phyloP scores from a whole-genome alignment of 2,113 vertebrate species.

The Speoplatyrhinus poulsoni region DNA sequence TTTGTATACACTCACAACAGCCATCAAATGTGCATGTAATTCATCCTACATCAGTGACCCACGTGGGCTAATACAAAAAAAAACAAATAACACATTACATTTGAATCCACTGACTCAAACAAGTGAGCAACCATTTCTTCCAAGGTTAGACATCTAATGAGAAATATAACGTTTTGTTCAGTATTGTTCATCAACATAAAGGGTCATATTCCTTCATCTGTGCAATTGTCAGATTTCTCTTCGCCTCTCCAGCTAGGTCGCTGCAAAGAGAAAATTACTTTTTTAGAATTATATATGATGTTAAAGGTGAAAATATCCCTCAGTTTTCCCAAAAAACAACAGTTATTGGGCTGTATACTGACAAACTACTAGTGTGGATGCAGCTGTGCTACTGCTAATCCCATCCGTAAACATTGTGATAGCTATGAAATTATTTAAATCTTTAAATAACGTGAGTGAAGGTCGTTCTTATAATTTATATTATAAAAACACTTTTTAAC shows the following conservation, averaged over 20 bases:
- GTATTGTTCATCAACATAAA: slow-evolving; percentile 64
- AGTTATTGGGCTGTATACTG: too few relatives aligned
- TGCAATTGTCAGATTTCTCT: slow-evolving; percentile 40
- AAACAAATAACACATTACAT: slow-evolving; percentile 53
- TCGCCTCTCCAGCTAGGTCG: slow-evolving; percentile 84
- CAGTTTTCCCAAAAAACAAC: too few relatives aligned
- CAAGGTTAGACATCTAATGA: slow-evolving; percentile 57
- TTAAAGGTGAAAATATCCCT: too few relatives aligned
- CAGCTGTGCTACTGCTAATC: too few relatives aligned
- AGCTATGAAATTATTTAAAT: too few relatives aligned
- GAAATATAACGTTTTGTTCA: slow-evolving; percentile 73
- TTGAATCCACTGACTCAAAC: slow-evolving; percentile 54
- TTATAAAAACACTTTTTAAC: too few relatives aligned
- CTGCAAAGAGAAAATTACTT: slow-evolving; percentile 71
- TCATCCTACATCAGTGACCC: slow-evolving; percentile 40
- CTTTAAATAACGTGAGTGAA: too few relatives aligned
- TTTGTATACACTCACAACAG: slow-evolving; percentile 53
- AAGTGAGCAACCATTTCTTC: slow-evolving; percentile 41
- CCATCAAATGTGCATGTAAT: slow-evolving; percentile 60
- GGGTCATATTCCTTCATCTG: slow-evolving; percentile 54
- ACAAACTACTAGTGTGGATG: too few relatives aligned
- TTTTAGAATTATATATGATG: not conserved
- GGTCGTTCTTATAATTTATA: too few relatives aligned
- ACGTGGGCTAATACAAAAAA: slow-evolving; percentile 47
- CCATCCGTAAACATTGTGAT: too few relatives aligned